Conservation (phyloP, 2,113 vertebrate species). For the Pluvialis apricaria region DNA sequence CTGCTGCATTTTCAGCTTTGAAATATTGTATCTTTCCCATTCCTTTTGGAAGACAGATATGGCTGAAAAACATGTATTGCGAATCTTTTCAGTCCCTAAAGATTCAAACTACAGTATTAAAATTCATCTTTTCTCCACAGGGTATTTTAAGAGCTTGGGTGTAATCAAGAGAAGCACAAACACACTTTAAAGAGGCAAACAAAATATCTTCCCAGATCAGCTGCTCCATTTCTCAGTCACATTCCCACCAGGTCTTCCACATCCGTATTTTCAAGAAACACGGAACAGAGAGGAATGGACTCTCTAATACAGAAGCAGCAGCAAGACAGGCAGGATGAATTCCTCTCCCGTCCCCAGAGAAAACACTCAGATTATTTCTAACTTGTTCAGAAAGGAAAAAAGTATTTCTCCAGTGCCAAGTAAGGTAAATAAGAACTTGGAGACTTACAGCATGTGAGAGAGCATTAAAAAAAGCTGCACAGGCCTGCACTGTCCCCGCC, state of each 20-base stretch:
- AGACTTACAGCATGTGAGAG: background rate
- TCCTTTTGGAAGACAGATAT: background rate
- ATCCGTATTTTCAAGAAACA: background rate
- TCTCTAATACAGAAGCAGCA: background rate
- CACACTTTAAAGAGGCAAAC: background rate
- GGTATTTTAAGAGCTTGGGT: background rate
- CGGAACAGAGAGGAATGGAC: background rate
- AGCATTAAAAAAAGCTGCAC: background rate
- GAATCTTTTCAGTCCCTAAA: background rate
- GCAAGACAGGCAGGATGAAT: background rate
- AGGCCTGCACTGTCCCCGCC: background rate
- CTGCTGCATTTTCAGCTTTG: background rate
- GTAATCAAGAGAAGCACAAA: background rate
- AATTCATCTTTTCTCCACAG: background rate
- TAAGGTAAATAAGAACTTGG: background rate
- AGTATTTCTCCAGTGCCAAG: background rate
- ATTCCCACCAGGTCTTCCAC: background rate
- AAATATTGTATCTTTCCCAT: background rate
- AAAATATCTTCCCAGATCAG: background rate
- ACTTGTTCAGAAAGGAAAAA: background rate
- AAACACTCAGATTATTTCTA: background rate
- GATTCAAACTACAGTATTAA: background rate
- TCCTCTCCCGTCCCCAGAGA: accelerated
- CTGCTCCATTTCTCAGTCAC: background rate
- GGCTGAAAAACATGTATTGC: background rate